Conservation (phyloP, 2,797 vertebrate genomes). For the Coracias cyanogaster region DNA sequence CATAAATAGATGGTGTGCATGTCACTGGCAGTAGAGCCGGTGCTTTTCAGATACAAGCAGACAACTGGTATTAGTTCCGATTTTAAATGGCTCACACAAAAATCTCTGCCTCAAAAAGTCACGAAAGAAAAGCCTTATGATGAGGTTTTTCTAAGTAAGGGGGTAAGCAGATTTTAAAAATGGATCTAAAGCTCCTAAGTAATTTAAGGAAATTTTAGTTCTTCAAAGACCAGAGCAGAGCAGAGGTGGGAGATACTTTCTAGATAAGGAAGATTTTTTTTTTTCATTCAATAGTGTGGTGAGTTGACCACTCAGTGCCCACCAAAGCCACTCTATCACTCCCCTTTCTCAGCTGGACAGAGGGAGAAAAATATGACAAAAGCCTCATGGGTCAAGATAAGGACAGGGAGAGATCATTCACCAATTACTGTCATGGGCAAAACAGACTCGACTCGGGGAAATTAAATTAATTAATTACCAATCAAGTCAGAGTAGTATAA, state of each 20-base stretch:
- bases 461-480: not conserved
- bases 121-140: not conserved
- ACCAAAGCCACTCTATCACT: not conserved
- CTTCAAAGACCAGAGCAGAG: not conserved
- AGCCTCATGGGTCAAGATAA: not conserved
- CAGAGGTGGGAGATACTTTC: not conserved
- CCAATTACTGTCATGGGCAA: not conserved
- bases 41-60: not conserved
- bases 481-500: not conserved
- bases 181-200: not conserved
- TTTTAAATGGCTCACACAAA: not conserved
- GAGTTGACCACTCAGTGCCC: not conserved
- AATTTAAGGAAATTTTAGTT: not conserved
- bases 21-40: not conserved
- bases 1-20: not conserved
- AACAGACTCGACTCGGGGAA: not conserved
- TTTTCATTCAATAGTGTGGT: not conserved
- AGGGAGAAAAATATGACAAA: not conserved
- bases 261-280: not conserved
- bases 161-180: not conserved
- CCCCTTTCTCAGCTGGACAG: not conserved
- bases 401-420: not conserved
- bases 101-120: not conserved
- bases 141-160: not conserved
- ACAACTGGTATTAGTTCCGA: not conserved